These are phyloP conservation scores for Ptychodera flava DNA, from an alignment of 35 echinoderm and acorn worm species.

Conservation along the genomic window DNA sequence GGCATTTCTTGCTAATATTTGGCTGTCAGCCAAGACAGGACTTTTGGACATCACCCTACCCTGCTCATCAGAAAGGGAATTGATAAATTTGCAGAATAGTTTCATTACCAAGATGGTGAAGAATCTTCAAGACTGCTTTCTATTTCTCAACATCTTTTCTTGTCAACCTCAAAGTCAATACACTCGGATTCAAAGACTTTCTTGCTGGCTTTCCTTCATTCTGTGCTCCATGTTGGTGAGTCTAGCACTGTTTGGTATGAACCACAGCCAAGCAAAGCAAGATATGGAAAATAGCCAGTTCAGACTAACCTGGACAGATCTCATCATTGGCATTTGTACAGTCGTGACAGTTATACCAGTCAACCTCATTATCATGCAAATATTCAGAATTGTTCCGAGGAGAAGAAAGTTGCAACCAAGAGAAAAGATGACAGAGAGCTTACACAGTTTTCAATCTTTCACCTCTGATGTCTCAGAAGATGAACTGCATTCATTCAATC, in stretches of 20 bases:
- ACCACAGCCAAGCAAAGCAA: constrained; percentile 40
- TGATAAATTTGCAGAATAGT: constrained; percentile 59
- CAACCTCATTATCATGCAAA: constrained; percentile 40
- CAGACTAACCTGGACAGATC: constrained; percentile 38
- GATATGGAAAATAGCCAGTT: constrained; percentile 77
- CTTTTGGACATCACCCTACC: constrained; percentile 63
- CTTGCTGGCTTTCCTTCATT: constrained; percentile 71
- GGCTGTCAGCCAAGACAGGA: constrained; percentile 61
- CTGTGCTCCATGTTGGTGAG: constrained; percentile 67
- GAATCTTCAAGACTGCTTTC: constrained; percentile 78
- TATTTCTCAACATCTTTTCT: constrained; percentile 72
- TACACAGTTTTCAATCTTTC: too few relatives aligned
- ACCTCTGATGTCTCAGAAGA: too few relatives aligned
- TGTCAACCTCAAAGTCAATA: constrained; percentile 62
- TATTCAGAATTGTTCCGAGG: constrained; percentile 73
- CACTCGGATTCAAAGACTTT: constrained; percentile 66
- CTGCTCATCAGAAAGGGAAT: constrained; percentile 40
- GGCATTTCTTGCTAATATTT: constrained; percentile 87
- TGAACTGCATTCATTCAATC: too few relatives aligned
- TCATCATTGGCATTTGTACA: constrained; percentile 62
- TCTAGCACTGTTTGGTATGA: constrained; percentile 75
- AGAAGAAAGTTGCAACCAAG: too few relatives aligned
- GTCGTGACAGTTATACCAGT: constrained; percentile 59
- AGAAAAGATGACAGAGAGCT: too few relatives aligned
- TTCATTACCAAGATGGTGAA: constrained; percentile 52